Conservation (phyloP, 1,140 invertebrate species). For the Aphelenchoides besseyi region DNA sequence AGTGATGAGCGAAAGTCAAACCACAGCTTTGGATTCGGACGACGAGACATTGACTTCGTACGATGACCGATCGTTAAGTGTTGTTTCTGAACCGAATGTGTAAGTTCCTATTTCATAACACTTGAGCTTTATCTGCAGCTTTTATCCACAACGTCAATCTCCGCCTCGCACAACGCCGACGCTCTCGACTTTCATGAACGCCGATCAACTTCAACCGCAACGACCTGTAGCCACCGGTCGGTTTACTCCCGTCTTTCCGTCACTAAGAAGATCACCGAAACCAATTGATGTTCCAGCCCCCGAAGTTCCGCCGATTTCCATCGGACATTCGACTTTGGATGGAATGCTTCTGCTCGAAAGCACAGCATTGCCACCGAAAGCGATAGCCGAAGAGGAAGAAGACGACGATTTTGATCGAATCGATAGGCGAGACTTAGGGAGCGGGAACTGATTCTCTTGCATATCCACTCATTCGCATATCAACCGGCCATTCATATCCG, state of each 20-base stretch:
- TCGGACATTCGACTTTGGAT: not conserved
- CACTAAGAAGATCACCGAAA: not conserved
- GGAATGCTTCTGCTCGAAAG: not conserved
- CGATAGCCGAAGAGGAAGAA: not conserved
- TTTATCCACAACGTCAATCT: not conserved
- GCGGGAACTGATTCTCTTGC: no score
- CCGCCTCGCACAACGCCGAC: not conserved
- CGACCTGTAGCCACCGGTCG: not conserved
- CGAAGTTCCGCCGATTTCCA: not conserved
- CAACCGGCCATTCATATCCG: not conserved
- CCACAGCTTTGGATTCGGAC: slow-evolving; percentile 6
- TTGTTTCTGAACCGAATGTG: not conserved
- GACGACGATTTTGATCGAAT: not conserved
- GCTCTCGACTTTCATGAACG: slow-evolving; percentile 5
- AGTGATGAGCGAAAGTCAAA: slow-evolving; percentile 5
- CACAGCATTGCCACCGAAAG: not conserved
- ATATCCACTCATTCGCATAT: no score
- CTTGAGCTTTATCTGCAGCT: not conserved
- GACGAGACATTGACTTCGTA: slow-evolving; percentile 7
- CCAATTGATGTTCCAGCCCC: not conserved
- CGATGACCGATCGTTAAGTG: slow-evolving; percentile 10
- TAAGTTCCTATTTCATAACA: slow-evolving; percentile 1
- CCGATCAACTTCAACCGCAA: not conserved
- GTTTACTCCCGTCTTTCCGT: not conserved
- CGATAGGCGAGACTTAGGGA: not conserved